phyloP scores from a whole-genome alignment of 2,113 vertebrate genomes.

The Burhinus bistriatus region DNA sequence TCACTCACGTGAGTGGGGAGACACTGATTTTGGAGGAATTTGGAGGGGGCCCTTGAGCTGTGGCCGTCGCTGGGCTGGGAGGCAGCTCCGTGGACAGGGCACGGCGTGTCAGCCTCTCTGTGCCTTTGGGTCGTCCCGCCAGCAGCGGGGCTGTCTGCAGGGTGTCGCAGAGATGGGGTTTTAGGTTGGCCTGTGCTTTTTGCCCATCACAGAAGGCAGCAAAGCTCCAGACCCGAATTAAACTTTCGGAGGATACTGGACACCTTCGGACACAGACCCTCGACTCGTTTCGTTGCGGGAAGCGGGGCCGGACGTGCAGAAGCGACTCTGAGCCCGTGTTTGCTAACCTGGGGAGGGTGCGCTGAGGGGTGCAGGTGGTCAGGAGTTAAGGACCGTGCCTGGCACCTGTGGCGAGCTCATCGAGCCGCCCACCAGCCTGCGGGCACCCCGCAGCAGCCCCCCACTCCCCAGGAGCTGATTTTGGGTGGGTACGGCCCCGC shows the following conservation, averaged over 20 bases:
- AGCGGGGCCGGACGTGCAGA: neutral
- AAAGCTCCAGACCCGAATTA: neutral
- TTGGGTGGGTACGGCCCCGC: neutral
- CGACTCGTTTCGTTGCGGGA: fast-evolving
- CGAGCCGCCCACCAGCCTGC: neutral
- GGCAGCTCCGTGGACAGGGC: neutral
- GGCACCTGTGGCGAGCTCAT: fast-evolving
- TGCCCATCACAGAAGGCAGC: neutral
- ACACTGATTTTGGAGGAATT: neutral
- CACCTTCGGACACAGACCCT: neutral
- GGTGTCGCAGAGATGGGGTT: fast-evolving
- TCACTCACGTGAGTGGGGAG: neutral
- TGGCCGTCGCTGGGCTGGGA: neutral
- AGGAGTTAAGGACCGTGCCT: neutral
- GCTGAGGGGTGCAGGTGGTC: neutral
- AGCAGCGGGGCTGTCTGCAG: neutral
- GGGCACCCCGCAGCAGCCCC: fast-evolving
- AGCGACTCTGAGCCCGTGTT: neutral
- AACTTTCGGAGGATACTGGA: fast-evolving
- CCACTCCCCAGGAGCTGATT: neutral
- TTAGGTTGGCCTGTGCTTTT: fast-evolving
- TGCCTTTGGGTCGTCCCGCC: neutral
- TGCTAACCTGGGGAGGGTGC: neutral
- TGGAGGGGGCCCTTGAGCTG: neutral
- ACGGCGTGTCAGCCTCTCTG: fast-evolving